phyloP scores from a whole-genome alignment of 2,888 invertebrate species.

The Sialis lutaria region DNA sequence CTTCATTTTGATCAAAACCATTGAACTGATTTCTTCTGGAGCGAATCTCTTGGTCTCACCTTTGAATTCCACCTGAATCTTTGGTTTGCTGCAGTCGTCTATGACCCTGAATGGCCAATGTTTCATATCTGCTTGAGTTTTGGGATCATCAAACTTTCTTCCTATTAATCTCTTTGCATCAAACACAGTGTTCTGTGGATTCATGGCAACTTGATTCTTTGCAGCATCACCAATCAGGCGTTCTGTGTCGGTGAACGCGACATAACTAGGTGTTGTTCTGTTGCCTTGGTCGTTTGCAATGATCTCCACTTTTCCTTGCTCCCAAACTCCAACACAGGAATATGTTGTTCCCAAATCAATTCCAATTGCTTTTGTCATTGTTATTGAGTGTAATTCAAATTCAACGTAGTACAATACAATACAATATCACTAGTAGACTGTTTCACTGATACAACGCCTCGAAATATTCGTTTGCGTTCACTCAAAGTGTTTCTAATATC shows the following conservation, averaged over 20 bases:
- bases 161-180: conserved; percentile 65
- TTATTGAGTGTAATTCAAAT: too few species aligned
- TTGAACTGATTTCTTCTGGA: conserved; percentile 53
- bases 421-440: too few species aligned
- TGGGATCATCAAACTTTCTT: conserved; percentile 53
- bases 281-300: conserved; percentile 84
- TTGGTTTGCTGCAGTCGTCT: conserved; percentile 45
- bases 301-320: conserved; percentile 63
- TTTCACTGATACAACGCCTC: too few species aligned
- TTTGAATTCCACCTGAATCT: conserved; percentile 48
- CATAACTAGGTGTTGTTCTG: conserved; percentile 73
- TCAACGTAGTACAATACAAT: too few species aligned
- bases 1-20: conserved; percentile 42
- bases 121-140: conserved; percentile 63
- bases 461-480: too few species aligned
- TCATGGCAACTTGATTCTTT: conserved; percentile 64
- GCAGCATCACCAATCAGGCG: conserved; percentile 74
- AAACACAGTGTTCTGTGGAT: conserved; percentile 56
- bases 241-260: conserved; percentile 73
- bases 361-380: conserved; percentile 32
- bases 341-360: conserved; percentile 75
- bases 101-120: conserved; percentile 70
- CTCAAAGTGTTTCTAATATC: too few species aligned
- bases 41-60: conserved; percentile 43
- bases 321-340: conserved; percentile 67